A percentile compares a stretch with the other conserved stretches of the same genome.
Conservation (phyloP, 2,888 invertebrate genomes). For the Rhingia campestris region DNA sequence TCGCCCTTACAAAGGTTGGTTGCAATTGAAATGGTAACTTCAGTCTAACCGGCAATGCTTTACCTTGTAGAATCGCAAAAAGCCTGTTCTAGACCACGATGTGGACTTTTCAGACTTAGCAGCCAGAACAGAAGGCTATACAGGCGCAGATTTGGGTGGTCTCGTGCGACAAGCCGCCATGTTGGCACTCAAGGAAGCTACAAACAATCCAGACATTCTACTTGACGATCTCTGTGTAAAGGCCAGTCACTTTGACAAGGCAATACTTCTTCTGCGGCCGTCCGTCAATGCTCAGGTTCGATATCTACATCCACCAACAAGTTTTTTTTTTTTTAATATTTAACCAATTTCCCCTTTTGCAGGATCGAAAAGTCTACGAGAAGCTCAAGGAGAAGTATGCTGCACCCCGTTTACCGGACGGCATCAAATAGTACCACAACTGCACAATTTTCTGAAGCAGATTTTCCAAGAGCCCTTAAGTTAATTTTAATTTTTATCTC, state of each 20-base stretch:
- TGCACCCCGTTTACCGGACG: constrained; percentile 78
- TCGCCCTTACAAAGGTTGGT: constrained; percentile 91
- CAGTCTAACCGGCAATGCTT: constrained; percentile 11
- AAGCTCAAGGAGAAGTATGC: constrained; percentile 88
- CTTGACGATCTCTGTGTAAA: constrained; percentile 85
- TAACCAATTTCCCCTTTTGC: constrained; percentile 73
- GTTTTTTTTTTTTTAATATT: neutral
- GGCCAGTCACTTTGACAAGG: constrained; percentile 89
- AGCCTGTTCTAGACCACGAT: constrained; percentile 89
- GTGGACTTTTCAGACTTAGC: constrained; percentile 90
- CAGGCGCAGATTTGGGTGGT: constrained; percentile 96
- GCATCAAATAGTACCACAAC: constrained; percentile 5
- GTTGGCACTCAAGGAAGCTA: constrained; percentile 90
- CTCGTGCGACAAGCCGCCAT: constrained; percentile 94
- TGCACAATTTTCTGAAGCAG: neutral
- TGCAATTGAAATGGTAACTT: constrained; percentile 29
- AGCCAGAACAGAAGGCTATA: constrained; percentile 89
- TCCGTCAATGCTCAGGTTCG: constrained; percentile 91
- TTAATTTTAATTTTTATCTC: constrained; percentile 25
- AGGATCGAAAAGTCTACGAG: constrained; percentile 91
- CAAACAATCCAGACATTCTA: constrained; percentile 84
- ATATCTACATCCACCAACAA: neutral
- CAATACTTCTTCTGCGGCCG: constrained; percentile 91
- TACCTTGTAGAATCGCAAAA: constrained; percentile 88
- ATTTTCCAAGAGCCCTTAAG: constrained; percentile 40